phyloP scores from a whole-genome alignment of 2,797 vertebrate genomes.

The Lacerta agilis region DNA sequence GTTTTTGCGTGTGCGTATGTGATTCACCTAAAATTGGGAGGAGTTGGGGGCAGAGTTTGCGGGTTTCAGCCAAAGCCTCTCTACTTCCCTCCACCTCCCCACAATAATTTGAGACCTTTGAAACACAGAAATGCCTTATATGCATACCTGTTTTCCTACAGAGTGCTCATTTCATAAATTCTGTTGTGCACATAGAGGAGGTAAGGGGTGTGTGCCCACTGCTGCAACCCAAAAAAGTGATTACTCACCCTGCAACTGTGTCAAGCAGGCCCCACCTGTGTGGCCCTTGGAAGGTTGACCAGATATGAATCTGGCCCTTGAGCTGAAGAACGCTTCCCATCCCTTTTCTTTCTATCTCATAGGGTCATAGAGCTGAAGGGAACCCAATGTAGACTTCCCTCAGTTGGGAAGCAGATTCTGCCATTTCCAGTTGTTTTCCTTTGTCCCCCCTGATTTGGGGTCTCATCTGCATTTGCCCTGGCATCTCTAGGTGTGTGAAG shows the following conservation, averaged over 20 bases:
- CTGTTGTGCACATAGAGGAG: neutral
- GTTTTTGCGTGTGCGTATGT: too few relatives aligned
- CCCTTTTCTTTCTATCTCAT: neutral
- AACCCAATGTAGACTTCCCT: neutral
- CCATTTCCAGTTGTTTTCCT: neutral
- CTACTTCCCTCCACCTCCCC: too few relatives aligned
- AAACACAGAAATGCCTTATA: too few relatives aligned
- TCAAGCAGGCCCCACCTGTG: neutral
- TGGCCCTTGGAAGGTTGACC: too few relatives aligned
- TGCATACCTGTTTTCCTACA: neutral
- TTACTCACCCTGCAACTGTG: neutral
- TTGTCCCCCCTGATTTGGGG: neutral
- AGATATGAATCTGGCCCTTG: too few relatives aligned
- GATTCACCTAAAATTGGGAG: too few relatives aligned
- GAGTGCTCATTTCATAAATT: too few relatives aligned
- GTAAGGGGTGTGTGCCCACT: accelerated
- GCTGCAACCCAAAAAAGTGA: neutral
- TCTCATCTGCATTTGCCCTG: neutral
- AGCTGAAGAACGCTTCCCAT: too few relatives aligned
- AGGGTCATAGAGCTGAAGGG: neutral
- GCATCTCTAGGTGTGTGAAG: neutral
- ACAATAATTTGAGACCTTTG: too few relatives aligned
- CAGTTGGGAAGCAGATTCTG: neutral
- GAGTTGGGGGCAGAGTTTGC: too few relatives aligned
- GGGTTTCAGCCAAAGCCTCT: too few relatives aligned